Conservation (phyloP, 1,140 invertebrate genomes). For the Penaeus vannamei region DNA sequence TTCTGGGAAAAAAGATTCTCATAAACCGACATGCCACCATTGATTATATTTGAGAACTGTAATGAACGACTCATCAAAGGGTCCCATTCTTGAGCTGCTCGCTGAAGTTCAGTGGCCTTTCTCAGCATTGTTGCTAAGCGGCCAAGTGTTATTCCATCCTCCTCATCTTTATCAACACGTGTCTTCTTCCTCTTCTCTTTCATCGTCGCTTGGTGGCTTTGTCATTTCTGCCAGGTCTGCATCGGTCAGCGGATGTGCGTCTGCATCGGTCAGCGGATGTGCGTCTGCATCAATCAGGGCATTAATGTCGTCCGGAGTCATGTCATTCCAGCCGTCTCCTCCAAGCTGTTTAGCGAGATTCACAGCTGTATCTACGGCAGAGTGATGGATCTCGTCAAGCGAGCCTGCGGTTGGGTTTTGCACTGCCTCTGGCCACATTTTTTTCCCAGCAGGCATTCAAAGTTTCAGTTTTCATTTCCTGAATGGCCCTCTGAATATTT, state of each 20-base stretch:
- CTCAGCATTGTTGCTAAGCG: neutral
- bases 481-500: neutral
- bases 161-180: neutral
- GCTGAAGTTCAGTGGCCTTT: neutral
- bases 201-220: slow-evolving; percentile 55
- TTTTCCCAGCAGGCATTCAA: slow-evolving; percentile 41
- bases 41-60: slow-evolving; percentile 21
- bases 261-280: slow-evolving; percentile 45
- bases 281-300: slow-evolving; percentile 52
- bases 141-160: neutral
- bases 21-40: neutral
- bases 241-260: slow-evolving; percentile 62
- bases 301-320: slow-evolving; percentile 52
- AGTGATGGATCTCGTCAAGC: slow-evolving; percentile 32
- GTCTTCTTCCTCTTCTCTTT: slow-evolving; percentile 10
- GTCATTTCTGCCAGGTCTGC: slow-evolving; percentile 70
- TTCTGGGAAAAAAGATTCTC: neutral
- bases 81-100: neutral
- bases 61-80: neutral
- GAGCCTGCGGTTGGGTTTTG: slow-evolving; percentile 16
- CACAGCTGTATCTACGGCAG: slow-evolving; percentile 68
- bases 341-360: slow-evolving; percentile 66
- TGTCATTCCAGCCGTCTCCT: slow-evolving; percentile 69
- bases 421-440: slow-evolving; percentile 35
- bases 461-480: slow-evolving; percentile 50